Evolutionary conservation across 2,113 vertebrate genomes (phyloP), one percentile per base, ranked within the genome.

Genomic region (Stigmatopora nigra): DNA sequence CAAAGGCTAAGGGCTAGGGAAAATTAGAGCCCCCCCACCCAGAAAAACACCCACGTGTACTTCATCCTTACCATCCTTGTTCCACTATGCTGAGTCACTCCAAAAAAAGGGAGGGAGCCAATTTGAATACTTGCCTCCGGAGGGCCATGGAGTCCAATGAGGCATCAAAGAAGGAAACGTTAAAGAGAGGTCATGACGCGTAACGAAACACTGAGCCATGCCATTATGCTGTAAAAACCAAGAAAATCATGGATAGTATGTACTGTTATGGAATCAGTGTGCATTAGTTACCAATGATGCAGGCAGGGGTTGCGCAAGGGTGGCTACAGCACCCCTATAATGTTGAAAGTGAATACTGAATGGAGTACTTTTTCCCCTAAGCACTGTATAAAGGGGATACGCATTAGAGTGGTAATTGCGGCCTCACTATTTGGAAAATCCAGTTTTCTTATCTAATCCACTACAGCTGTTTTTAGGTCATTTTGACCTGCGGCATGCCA

Each of bases 41-140:
- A 31, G 3, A 31, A 31, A 31, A 31, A 31, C 25, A 31, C 25
- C 25, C 25, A 31, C 25, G 25, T 31, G 25, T 3, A 31, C 25
- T 4, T 20, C 52, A 14, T 19, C 86, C 82, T 71, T 89, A 89
- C 88, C 83, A 90, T 76, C 74, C 41, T 72, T 52, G 20, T 47
- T 13, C 51, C 19, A 65, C 68, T 76, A 48, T 5, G 19, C 78
- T 83, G 79, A 85, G 77, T 87, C 82, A 87, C 70, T 61, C 36
- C 9, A 41, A 41, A 41, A 10, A 41, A 41, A 41, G 38, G 38
- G 6, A 8, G 38, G 38, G 25, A 31, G 41, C 4, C 20, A 38
- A n/a, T 45, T n/a, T 16, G 36, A 60, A 16, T 59, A 57, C 70
- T 73, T 68, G 38, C 78, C 79, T 73, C 59, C 64, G 52, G 68